Conservation (phyloP, 2,888 invertebrate species). For the Noctua pronuba region DNA sequence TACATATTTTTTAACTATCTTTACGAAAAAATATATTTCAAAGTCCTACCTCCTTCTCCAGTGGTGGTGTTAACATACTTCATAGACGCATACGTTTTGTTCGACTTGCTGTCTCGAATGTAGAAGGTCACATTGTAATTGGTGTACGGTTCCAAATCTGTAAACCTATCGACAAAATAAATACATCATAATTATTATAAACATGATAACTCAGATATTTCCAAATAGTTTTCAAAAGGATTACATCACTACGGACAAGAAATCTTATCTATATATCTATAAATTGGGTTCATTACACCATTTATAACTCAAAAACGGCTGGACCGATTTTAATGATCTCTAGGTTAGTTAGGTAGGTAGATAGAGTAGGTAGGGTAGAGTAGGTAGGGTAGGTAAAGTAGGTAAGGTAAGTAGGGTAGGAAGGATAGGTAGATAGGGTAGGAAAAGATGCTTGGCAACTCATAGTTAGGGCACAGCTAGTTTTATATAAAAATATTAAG, state of each 20-base stretch:
- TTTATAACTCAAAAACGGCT: too few species aligned
- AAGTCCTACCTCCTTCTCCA: constrained; percentile 91
- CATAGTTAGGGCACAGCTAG: too few species aligned
- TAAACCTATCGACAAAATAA: constrained; percentile 88
- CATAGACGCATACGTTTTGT: constrained; percentile 91
- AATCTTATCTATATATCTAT: too few species aligned
- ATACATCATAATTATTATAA: background rate
- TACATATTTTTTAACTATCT: background rate
- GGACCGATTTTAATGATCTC: too few species aligned
- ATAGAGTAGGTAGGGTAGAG: too few species aligned
- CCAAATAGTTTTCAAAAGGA: background rate
- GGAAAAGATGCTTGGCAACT: too few species aligned
- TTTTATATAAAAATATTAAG: too few species aligned
- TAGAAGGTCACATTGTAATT: constrained; percentile 95
- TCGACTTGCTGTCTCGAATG: constrained; percentile 90
- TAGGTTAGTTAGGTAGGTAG: too few species aligned
- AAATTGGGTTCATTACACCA: too few species aligned
- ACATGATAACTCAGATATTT: background rate
- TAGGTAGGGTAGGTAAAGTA: too few species aligned
- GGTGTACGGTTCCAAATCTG: constrained; percentile 92
- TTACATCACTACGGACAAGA: background rate
- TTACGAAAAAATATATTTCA: background rate
- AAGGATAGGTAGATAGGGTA: too few species aligned
- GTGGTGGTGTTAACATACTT: constrained; percentile 92
- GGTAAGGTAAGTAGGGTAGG: too few species aligned